Base-by-base conservation (phyloP, 2,113 vertebrate genomes). In the Psittacula cyanocephala region DNA sequence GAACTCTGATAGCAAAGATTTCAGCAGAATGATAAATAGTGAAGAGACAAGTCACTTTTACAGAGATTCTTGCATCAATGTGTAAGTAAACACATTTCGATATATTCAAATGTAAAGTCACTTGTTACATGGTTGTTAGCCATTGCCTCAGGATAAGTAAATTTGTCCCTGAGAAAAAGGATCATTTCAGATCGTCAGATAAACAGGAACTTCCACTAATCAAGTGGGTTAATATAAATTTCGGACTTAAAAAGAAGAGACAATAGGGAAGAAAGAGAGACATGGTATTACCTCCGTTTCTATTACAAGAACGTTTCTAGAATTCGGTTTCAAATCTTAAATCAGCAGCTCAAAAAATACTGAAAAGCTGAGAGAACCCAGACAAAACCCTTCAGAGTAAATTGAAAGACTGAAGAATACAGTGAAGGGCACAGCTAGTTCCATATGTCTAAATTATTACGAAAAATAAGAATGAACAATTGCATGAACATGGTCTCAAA, bases 41-140 rank as follows among this genome's bases (percentile, higher is more conserved):
- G 9, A 50, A 81, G 39, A 49, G 9, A 62, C 3, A 44, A 11
- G 22, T 62, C 35, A 31, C 13, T 60, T 71, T 31, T 71, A 24
- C 25, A 41, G 50, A 47, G 13, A 28, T 13, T 23, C 3, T 41
- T 62, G 5, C 11, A 24, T 41, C 24, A 59, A 35, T 67, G 15
- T 5, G 2, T 43, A 62, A 37, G 24, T 6, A 89, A 87, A 44
- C 17, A 29, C 28, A 11, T 67, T 81, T 78, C 43, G 49, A 62
- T 43, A 49, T 13, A 64, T 7, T 8, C 46, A 76, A 41, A 68
- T 20, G 7, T 31, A 37, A 70, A 76, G 35, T 37, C 39, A 13
- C 10, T 29, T 82, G 7, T 80, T 23, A 13, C 0, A 0, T 23
- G 10, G 2, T 13, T 28, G 9, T 52, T 77, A 49, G 24, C 7